Conservation (phyloP, 1,140 invertebrate genomes). For the Cecropterus lyciades region DNA sequence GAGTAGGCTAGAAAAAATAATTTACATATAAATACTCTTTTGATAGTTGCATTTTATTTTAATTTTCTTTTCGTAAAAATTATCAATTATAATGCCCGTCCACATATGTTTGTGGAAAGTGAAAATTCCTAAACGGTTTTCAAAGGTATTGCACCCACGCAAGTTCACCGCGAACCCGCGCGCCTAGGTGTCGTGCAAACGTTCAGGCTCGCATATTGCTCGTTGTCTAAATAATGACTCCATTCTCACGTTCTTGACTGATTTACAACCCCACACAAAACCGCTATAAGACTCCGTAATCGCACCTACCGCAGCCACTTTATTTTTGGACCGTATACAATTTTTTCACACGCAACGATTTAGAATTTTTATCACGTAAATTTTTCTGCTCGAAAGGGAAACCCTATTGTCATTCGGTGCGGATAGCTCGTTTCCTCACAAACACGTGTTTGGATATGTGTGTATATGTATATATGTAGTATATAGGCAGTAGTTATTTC, state of each 20-base stretch:
- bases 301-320: slow-evolving; percentile 81
- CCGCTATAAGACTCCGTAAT: slow-evolving; percentile 74
- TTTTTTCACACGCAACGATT: slow-evolving; percentile 80
- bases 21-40: no score
- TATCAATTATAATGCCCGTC: no score
- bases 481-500: slow-evolving; percentile 70
- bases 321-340: slow-evolving; percentile 77
- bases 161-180: background rate
- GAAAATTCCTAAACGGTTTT: no score
- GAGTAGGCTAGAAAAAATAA: no score
- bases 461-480: slow-evolving; percentile 59
- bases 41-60: no score
- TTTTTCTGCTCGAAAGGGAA: slow-evolving; percentile 81
- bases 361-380: slow-evolving; percentile 83
- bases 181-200: slow-evolving; percentile 46
- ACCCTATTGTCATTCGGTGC: slow-evolving; percentile 77
- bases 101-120: no score
- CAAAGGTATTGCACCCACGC: background rate
- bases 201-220: slow-evolving; percentile 50
- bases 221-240: slow-evolving; percentile 76
- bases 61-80: no score
- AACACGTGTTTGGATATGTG: slow-evolving; percentile 78
- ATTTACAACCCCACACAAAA: slow-evolving; percentile 72
- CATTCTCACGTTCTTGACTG: slow-evolving; percentile 76
- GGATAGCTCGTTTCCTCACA: slow-evolving; percentile 70